Conservation (phyloP, 2,113 vertebrate species). For the Psephotus haematonotus region DNA sequence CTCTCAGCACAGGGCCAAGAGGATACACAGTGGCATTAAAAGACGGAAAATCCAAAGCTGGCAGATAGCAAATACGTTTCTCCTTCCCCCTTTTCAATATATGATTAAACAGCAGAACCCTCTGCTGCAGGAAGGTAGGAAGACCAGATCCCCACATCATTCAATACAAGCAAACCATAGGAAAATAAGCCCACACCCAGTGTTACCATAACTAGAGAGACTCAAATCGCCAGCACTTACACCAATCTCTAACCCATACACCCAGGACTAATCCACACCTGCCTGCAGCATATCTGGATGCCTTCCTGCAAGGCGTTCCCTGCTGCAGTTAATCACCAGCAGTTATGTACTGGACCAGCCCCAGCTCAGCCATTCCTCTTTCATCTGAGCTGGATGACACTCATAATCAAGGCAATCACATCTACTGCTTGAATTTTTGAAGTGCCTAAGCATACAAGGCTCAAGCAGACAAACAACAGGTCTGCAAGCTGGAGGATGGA, state of each 20-base stretch:
- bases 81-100: not conserved
- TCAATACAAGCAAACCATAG: not conserved
- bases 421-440: conserved; percentile 12
- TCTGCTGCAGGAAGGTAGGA: not conserved
- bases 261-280: not conserved
- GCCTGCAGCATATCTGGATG: not conserved
- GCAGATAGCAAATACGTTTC: not conserved
- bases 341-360: not conserved
- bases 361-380: not conserved
- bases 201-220: not conserved
- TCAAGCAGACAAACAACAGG: not conserved
- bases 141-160: not conserved
- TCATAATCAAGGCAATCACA: conserved; percentile 32
- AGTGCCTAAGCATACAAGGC: not conserved
- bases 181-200: not conserved
- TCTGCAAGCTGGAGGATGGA: not conserved
- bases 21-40: not conserved
- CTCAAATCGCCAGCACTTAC: not conserved
- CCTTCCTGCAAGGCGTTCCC: not conserved
- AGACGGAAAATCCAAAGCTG: not conserved
- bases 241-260: not conserved
- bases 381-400: not conserved
- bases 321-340: not conserved
- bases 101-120: not conserved
- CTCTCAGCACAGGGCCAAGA: not conserved